These are phyloP conservation scores for Phoronis australis DNA, from an alignment of 2,888 invertebrate genomes.

Conservation along the genomic window DNA sequence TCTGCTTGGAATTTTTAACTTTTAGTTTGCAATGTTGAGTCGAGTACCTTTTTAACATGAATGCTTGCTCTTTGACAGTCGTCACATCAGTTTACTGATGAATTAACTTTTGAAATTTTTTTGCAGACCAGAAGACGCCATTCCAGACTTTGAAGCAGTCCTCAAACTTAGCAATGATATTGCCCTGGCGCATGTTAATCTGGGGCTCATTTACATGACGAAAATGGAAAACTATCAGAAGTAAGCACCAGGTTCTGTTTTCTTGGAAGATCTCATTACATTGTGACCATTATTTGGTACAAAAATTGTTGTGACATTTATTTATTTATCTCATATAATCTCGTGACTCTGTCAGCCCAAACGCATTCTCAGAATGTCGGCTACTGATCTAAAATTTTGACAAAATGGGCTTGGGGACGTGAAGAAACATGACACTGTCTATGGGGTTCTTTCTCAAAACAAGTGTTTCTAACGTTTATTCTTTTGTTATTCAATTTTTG, in stretches of 20 bases:
- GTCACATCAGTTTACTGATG: too few relatives aligned
- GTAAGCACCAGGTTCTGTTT: slow-evolving; percentile 17
- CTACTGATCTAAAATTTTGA: too few relatives aligned
- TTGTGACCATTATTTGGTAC: background rate
- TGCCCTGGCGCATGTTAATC: slow-evolving; percentile 48
- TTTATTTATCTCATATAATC: background rate
- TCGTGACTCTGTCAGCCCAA: too few relatives aligned
- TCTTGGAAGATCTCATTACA: background rate
- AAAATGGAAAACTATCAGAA: slow-evolving; percentile 43
- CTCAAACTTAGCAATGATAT: slow-evolving; percentile 46
- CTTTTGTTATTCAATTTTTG: too few relatives aligned
- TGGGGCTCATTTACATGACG: slow-evolving; percentile 50
- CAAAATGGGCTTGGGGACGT: too few relatives aligned
- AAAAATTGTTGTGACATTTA: background rate
- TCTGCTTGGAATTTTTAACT: too few relatives aligned
- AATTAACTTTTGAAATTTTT: slow-evolving; percentile 2
- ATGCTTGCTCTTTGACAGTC: too few relatives aligned
- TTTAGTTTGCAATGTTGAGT: too few relatives aligned
- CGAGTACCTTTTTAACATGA: too few relatives aligned
- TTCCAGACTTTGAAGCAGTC: slow-evolving; percentile 51
- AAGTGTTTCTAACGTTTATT: background rate
- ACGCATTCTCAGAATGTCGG: too few relatives aligned
- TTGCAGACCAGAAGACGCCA: slow-evolving; percentile 47
- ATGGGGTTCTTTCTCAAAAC: background rate
- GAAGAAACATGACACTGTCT: background rate